Conservation (phyloP, 2,888 invertebrate species). For the Limnephilus lunatus region DNA sequence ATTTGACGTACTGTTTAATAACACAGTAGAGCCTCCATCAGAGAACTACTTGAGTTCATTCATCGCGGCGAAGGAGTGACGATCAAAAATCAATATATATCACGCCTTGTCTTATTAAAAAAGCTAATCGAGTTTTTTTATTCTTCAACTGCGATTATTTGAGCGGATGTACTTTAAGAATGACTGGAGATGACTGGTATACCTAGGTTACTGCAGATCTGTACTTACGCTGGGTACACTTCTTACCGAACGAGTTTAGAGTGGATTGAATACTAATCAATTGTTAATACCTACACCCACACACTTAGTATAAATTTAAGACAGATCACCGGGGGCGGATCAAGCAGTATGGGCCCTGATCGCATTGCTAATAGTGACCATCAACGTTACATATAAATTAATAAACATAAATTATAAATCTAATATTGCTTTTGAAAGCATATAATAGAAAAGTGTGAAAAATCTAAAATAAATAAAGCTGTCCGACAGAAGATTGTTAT, state of each 20-base stretch:
- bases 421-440: too few relatives aligned
- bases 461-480: too few relatives aligned
- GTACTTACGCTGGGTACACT: not conserved
- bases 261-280: conserved; percentile 59
- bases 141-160: conserved; percentile 24
- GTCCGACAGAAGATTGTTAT: too few relatives aligned
- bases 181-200: not conserved
- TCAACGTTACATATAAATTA: too few relatives aligned
- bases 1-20: not conserved
- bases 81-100: conserved; percentile 62
- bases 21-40: conserved; percentile 38
- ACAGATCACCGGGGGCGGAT: not conserved
- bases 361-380: not conserved
- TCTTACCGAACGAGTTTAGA: conserved; percentile 29
- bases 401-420: too few relatives aligned
- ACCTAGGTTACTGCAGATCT: not conserved
- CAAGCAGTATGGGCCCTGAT: not conserved
- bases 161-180: conserved; percentile 44
- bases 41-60: conserved; percentile 46
- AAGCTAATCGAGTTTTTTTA: conserved; percentile 56
- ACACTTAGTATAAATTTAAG: not conserved
- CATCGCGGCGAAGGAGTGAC: conserved; percentile 56
- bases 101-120: conserved; percentile 59
- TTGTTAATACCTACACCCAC: conserved; percentile 47
- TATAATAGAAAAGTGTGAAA: too few relatives aligned